phyloP scores from a whole-genome alignment of 2,888 invertebrate species.

The Phyto melanocephala region DNA sequence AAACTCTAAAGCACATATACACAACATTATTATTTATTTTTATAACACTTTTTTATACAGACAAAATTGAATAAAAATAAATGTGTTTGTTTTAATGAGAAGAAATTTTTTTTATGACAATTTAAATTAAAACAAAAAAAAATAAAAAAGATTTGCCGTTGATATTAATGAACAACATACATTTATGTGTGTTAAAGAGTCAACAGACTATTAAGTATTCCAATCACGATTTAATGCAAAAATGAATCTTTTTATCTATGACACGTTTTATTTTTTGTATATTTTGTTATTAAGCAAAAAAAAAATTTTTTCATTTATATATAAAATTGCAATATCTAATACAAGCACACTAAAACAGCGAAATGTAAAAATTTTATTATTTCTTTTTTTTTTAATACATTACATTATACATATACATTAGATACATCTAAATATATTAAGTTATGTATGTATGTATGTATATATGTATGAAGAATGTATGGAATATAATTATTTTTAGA shows the following conservation, averaged over 20 bases:
- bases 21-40: too few relatives aligned
- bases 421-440: too few relatives aligned
- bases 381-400: too few relatives aligned
- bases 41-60: constrained; percentile 25
- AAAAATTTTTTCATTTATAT: neutral
- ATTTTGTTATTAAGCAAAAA: constrained; percentile 5
- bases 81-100: neutral
- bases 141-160: constrained; percentile 26
- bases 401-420: too few relatives aligned
- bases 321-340: neutral
- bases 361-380: neutral
- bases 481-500: too few relatives aligned
- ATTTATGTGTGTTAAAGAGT: constrained; percentile 7
- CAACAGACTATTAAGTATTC: constrained; percentile 48
- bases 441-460: too few relatives aligned
- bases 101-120: constrained; percentile 31
- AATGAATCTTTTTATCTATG: constrained; percentile 25
- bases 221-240: constrained; percentile 54
- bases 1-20: too few relatives aligned
- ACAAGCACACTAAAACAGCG: neutral
- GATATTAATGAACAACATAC: constrained; percentile 20
- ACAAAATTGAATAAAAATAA: constrained; percentile 24
- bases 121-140: neutral
- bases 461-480: too few relatives aligned
- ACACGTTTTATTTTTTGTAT: too few relatives aligned